A percentile compares a stretch with the other conserved stretches of the same genome.
phyloP scores from a whole-genome alignment of 2,113 vertebrate species.

The Mohoua ochrocephala region DNA sequence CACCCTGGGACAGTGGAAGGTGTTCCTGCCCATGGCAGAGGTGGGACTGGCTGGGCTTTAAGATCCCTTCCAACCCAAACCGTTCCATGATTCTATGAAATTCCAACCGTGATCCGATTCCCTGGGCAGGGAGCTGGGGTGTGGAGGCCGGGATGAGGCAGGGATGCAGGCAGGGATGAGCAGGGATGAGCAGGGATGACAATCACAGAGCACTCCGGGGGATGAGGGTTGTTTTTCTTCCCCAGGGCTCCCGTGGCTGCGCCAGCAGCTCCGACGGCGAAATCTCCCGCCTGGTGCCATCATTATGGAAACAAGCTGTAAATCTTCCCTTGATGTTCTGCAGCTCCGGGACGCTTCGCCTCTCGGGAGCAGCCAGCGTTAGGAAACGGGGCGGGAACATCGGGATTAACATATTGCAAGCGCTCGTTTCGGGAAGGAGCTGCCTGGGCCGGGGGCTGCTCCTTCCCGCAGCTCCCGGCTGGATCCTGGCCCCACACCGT shows the following conservation, averaged over 20 bases:
- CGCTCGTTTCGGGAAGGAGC: neutral
- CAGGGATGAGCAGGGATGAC: neutral
- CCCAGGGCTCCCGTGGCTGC: neutral
- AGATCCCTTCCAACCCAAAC: neutral
- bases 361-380: neutral
- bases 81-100: neutral
- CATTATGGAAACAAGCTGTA: neutral
- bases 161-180: neutral
- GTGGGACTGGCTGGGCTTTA: fast-evolving
- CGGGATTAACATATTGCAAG: neutral
- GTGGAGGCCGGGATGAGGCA: neutral
- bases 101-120: neutral
- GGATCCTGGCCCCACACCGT: neutral
- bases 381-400: neutral
- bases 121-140: neutral
- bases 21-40: neutral
- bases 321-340: neutral
- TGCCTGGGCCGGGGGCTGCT: neutral
- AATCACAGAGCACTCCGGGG: neutral
- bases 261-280: neutral
- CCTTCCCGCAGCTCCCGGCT: neutral
- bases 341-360: neutral
- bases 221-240: neutral
- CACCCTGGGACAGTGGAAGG: fast-evolving
- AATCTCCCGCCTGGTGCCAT: neutral